These are phyloP conservation scores for Piezodorus guildinii DNA, from an alignment of 1,140 invertebrate species.

Conservation along the genomic window DNA sequence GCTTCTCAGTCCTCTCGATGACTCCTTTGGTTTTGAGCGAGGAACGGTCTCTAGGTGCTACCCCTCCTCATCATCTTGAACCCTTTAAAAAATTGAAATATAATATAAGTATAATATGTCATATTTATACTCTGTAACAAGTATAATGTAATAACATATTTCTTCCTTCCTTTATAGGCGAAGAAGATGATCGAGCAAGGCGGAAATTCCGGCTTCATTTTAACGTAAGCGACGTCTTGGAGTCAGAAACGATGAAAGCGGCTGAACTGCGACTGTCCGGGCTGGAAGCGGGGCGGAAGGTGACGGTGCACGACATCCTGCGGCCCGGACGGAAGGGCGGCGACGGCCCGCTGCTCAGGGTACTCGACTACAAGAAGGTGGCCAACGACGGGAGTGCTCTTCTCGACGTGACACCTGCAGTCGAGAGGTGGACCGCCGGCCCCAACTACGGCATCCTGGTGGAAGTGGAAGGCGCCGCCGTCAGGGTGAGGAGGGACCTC, in stretches of 20 bases:
- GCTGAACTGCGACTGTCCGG: conserved; percentile 63
- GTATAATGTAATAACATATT: too few species aligned
- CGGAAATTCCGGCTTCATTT: conserved; percentile 65
- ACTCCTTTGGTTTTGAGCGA: too few species aligned
- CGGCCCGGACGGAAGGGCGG: conserved; percentile 51
- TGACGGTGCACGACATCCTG: conserved; percentile 77
- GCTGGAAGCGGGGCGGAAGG: conserved; percentile 41
- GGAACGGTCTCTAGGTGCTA: too few species aligned
- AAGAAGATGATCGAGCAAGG: conserved; percentile 53
- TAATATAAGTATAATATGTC: too few species aligned
- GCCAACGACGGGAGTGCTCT: conserved; percentile 45
- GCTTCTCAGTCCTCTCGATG: too few species aligned
- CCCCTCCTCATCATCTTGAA: too few species aligned
- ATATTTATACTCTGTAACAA: too few species aligned
- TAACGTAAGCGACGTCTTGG: conserved; percentile 60
- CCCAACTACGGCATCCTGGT: conserved; percentile 76
- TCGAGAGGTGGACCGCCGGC: conserved; percentile 64
- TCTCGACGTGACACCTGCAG: conserved; percentile 77
- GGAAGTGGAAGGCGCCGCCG: conserved; percentile 42
- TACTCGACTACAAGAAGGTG: conserved; percentile 69
- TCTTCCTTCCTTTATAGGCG: too few species aligned
- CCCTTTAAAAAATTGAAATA: too few species aligned
- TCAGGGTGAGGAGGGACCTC: conserved; percentile 51
- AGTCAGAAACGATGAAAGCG: conserved; percentile 62
- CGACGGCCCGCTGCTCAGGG: conserved; percentile 53